phyloP scores from a whole-genome alignment of 2,113 vertebrate genomes.

The Spea bombifrons region DNA sequence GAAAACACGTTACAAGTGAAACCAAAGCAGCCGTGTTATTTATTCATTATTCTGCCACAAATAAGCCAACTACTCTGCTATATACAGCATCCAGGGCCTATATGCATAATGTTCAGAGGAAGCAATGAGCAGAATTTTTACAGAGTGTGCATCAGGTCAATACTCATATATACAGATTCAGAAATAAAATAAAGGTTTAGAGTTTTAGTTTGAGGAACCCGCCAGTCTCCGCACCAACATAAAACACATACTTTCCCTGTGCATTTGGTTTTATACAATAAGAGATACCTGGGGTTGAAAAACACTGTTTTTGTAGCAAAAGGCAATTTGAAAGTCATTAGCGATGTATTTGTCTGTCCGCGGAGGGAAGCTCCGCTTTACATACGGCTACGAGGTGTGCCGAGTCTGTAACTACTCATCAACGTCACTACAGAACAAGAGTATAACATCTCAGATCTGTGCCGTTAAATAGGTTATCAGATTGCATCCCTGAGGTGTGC shows the following conservation, averaged over 20 bases:
- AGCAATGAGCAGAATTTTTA: neutral
- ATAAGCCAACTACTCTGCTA: constrained; percentile 11
- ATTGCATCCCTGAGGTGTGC: no score
- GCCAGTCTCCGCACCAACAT: neutral
- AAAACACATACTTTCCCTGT: neutral
- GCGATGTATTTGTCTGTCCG: neutral
- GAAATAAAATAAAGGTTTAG: neutral
- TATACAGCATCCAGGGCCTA: constrained; percentile 28
- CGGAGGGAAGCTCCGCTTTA: neutral
- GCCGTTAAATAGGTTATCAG: no score
- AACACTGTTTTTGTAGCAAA: neutral
- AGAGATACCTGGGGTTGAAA: neutral
- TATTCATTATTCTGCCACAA: constrained; percentile 26
- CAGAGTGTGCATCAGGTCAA: neutral
- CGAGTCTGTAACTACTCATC: no score
- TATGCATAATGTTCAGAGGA: neutral
- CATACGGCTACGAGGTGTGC: neutral
- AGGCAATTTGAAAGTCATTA: neutral
- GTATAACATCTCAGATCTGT: no score
- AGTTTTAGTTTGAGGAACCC: neutral
- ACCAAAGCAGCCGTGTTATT: neutral
- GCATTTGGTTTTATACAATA: neutral
- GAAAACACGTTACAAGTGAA: neutral
- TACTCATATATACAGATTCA: constrained; percentile 4
- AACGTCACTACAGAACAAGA: no score